Base-by-base conservation (phyloP, 2,888 invertebrate species). In the Diogma glabrata region DNA sequence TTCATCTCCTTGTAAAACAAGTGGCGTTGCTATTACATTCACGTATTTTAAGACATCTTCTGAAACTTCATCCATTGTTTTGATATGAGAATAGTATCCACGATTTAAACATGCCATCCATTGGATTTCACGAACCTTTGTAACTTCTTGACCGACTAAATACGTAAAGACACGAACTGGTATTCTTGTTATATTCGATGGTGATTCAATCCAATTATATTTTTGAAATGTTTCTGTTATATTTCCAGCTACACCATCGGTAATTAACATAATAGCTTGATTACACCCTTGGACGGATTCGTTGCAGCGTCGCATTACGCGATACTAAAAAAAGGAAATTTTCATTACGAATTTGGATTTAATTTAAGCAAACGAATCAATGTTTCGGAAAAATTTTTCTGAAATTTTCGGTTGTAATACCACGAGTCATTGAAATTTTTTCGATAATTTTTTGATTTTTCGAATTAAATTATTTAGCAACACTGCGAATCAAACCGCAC, bases 41-140 rank as follows among this genome's bases (percentile, higher is more conserved):
- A 99, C 90, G 70, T 99, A 99, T 67, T 94, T 88, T 60, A 97
- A 72, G 19, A 97, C 96, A 67, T 97, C 90, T 67, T 94, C 93
- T 57, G 90, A 86, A 0, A 96, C 95, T 70, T 99, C 96, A 60
- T 95, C 93, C 61, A 96, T 77, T 0, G 93, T 90, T 58, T 90
- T 87, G 14, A 99, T 90, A 66, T 96, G 96, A 2, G 89, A 87
- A 71, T 87, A 94, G 67, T 83, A 93, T n/a, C 95, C 92, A 74
- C 93, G 81, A 71, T 97, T 97, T 45, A 82, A 75, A 66, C 97
- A 97, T 1, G 97, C 94, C 85, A 97, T 93, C 83, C 87, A 87
- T 61, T 84, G 82, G 50, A 93, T 88, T 68, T 94, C 91, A 36
- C 81, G 75, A 1, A 88, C 86, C 64, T 94, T 94, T 4, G 86